Evolutionary conservation across 2,113 vertebrate genomes (phyloP), one percentile per base, ranked within the genome.

Genomic region (Chauna torquata): DNA sequence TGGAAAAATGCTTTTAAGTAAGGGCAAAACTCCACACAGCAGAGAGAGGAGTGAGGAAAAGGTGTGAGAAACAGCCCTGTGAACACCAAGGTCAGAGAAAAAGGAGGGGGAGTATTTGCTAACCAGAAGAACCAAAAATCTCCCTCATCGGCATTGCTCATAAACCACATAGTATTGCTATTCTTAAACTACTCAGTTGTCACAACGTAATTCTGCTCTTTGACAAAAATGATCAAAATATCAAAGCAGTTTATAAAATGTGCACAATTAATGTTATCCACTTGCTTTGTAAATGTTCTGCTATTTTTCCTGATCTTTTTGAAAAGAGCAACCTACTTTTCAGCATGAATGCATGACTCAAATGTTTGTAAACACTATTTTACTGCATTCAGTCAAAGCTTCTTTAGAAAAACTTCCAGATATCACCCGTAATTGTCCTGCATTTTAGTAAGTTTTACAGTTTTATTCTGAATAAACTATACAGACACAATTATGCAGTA

Each of bases 391-490:
- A 84, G 40, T 32, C 38, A 84, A 80, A 88, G 47, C 38, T 78
- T 70, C 72, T 78, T 34, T 28, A 81, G 42, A 68, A 94, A 91
- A 79, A 10, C 13, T 50, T 71, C 27, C 16, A 84, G 65, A 13
- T 85, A 78, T 54, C n/a, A 90, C 27, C 22, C 40, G 42, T 47
- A 16, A 44, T 7, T 62, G 12, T 80, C 40, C 13, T 20, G 52
- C 38, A 86, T 94, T 84, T 84, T 59, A 89, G 84, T 64, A 19
- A 87, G 7, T 6, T 87, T 91, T 95, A 81, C 30, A 45, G 12
- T 28, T 94, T 92, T 86, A 44, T 64, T 86, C 91, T 89, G 36
- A 90, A 69, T 72, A 76, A 85, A 91, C 54, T 91, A 82, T 19
- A 74, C 24, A 80, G 57, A 88, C 71, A 62, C 32, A 86, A 42